Evolutionary conservation across 2,113 vertebrate genomes (phyloP), one percentile per base, ranked within the genome.

Genomic region (Numida meleagris): DNA sequence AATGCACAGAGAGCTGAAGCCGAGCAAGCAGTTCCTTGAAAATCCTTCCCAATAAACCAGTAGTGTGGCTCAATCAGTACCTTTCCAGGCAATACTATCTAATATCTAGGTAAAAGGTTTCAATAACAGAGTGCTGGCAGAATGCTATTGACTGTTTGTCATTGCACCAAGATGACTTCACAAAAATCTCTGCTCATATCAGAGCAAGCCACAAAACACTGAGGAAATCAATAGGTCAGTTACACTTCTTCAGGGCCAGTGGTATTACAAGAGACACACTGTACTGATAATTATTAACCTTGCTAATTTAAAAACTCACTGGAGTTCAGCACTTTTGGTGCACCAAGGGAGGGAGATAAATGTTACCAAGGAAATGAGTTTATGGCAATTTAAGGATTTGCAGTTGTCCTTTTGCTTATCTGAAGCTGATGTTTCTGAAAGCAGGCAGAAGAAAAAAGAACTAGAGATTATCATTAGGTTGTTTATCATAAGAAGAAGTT

Each of bases 211-310:
- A 91, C 92, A 82, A 88, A 93, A 85, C 4, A 4, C 75, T 1
- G 8, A 82, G 58, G 85, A 95, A 95, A 96, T 95, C 93, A 82
- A 96, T 89, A 96, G 74, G 73, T 95, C 93, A 81, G 73, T 89
- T 67, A 67, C 29, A 55, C 77, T 82, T 75, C 67, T 93, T 89
- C 33, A 51, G 63, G 92, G 58, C 31, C 83, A 78, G 78, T 0
- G 0, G 66, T 90, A 73, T 92, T 92, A 48, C 63, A 65, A 90
- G 46, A 93, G 74, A 57, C 74, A 43, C 66, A 61, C 62, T 70
- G 91, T 92, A 89, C 62, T 93, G 77, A 65, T 88, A 93, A 94
- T 92, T 90, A 93, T 96, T 93, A 93, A 82, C 81, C 27, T 48
- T 40, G 53, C 38, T 92, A 89, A 90, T 90, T 95, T 94, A 93